Evolutionary conservation across 1,140 invertebrate genomes (phyloP).

Genomic region (Zophobas morio): DNA sequence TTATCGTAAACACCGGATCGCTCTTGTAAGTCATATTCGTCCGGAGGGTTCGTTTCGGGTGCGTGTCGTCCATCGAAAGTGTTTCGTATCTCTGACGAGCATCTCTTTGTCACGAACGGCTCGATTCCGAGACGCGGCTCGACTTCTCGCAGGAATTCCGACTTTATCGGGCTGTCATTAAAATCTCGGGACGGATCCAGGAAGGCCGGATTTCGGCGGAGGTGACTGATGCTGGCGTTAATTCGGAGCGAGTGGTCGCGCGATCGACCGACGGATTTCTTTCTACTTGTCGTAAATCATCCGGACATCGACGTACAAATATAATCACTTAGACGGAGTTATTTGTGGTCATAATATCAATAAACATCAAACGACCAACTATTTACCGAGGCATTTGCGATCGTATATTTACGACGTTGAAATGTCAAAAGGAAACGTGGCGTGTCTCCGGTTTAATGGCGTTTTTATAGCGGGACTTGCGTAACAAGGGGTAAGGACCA

Average conservation of each 20-base stretch:
- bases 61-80: conserved; percentile 1
- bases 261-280: conserved; percentile 1
- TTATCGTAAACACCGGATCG: conserved; percentile 27
- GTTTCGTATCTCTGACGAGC: conserved; percentile 25
- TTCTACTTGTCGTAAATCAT: conserved; percentile 17
- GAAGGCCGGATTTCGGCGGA: neutral
- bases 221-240: neutral
- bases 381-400: conserved; percentile 32
- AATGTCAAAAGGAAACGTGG: conserved; percentile 18
- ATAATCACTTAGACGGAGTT: conserved; percentile 40
- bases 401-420: conserved; percentile 31
- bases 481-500: neutral
- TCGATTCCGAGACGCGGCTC: conserved; percentile 43
- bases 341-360: conserved; percentile 36
- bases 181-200: conserved; percentile 4
- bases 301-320: conserved; percentile 24
- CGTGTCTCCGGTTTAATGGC: conserved; percentile 17
- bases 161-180: conserved; percentile 41
- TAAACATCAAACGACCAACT: conserved; percentile 36
- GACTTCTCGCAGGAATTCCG: conserved; percentile 24
- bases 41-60: neutral
- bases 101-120: conserved; percentile 45
- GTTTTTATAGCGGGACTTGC: conserved; percentile 3
- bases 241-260: neutral
- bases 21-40: conserved; percentile 9